Conservation (phyloP, 1,140 invertebrate species). For the Drosophila nebulosa region DNA sequence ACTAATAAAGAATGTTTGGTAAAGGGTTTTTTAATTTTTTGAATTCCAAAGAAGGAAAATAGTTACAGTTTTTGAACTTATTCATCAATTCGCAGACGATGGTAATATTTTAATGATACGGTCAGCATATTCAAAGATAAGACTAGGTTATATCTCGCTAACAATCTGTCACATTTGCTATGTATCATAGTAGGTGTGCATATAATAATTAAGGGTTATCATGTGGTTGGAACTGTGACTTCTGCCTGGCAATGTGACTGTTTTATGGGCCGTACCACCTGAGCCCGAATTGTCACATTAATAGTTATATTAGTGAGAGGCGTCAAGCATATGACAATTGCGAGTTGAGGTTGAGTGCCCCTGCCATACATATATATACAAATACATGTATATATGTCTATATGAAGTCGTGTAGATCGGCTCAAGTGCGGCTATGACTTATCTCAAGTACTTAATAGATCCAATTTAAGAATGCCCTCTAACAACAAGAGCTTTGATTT, state of each 20-base stretch:
- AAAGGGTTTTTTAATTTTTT: no score
- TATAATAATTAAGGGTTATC: neutral
- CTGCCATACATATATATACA: neutral
- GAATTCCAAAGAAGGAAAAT: no score
- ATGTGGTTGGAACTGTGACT: neutral
- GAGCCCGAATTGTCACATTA: neutral
- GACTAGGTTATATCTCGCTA: neutral
- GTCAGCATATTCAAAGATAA: neutral
- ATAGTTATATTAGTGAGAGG: neutral
- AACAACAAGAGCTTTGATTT: conserved; percentile 39
- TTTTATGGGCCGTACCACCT: neutral
- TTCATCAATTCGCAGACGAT: neutral
- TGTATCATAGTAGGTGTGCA: neutral
- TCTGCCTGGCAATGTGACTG: neutral
- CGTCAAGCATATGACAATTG: neutral
- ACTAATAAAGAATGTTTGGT: no score
- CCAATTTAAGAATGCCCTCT: conserved; percentile 52
- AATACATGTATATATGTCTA: neutral
- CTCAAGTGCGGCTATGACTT: conserved; percentile 42
- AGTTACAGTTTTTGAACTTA: no score
- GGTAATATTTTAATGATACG: neutral
- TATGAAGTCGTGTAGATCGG: neutral
- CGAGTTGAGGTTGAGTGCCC: conserved; percentile 25
- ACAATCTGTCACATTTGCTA: neutral
- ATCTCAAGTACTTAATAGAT: conserved; percentile 71